Evolutionary conservation across 2,888 invertebrate species (phyloP).

Genomic region (Diaprepes abbreviatus): DNA sequence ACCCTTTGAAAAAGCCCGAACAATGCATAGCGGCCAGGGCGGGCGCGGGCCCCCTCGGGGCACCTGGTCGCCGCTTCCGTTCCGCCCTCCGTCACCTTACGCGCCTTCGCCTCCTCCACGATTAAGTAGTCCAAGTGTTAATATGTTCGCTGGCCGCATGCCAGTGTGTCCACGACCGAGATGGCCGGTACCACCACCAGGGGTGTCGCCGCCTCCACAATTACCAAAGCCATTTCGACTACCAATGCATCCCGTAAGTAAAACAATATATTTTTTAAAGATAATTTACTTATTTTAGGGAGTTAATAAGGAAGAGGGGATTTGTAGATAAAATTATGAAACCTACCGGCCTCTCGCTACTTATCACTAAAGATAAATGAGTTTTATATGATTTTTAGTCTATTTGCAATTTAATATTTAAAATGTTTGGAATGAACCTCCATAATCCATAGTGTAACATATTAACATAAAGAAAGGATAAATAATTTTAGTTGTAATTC

Average conservation of each 20-base stretch:
- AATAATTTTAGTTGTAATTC: too few species aligned
- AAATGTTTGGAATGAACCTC: too few species aligned
- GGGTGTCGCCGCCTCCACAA: conserved; percentile 67
- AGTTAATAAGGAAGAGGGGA: too few species aligned
- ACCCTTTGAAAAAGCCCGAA: conserved; percentile 42
- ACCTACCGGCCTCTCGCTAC: too few species aligned
- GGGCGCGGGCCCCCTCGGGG: conserved; percentile 63
- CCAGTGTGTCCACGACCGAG: conserved; percentile 77
- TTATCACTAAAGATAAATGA: too few species aligned
- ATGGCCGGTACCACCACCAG: conserved; percentile 72
- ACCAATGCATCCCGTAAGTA: conserved; percentile 67
- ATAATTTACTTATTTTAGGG: too few species aligned
- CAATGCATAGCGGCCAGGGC: conserved; percentile 65
- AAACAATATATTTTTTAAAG: too few species aligned
- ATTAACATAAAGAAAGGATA: too few species aligned
- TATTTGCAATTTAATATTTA: too few species aligned
- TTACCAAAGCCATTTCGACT: conserved; percentile 65
- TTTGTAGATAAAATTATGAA: too few species aligned
- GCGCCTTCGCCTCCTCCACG: conserved; percentile 81
- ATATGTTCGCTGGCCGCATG: conserved; percentile 67
- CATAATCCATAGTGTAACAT: too few species aligned
- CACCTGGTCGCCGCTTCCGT: conserved; percentile 75
- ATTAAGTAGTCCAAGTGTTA: conserved; percentile 67
- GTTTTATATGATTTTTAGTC: too few species aligned
- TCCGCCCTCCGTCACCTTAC: conserved; percentile 83